These are phyloP conservation scores for Copidosoma floridanum DNA, from an alignment of 1,140 invertebrate genomes.

Conservation along the genomic window DNA sequence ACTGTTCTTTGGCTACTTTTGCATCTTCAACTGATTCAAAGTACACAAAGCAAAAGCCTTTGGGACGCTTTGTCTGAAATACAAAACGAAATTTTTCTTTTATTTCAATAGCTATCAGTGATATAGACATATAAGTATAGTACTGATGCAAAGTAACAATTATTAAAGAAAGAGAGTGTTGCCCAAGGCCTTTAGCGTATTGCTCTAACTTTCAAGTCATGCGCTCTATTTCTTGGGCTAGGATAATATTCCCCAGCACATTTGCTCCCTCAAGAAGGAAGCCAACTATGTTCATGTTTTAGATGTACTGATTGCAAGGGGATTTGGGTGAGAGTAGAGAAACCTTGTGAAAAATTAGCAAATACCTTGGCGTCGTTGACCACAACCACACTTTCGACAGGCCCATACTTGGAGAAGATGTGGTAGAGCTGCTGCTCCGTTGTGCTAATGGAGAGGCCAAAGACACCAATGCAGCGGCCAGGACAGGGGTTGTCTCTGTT, in stretches of 20 bases:
- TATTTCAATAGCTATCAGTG: no score
- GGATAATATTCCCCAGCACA: slow-evolving; percentile 41
- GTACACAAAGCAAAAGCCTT: slow-evolving; percentile 97
- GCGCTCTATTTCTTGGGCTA: slow-evolving; percentile 51
- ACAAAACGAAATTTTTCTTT: slow-evolving; percentile 5
- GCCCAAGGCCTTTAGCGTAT: slow-evolving; percentile 52
- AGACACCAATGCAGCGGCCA: slow-evolving; percentile 89
- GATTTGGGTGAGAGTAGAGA: slow-evolving; percentile 1
- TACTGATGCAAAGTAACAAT: background rate
- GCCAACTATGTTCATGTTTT: no score
- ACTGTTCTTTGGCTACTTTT: slow-evolving; percentile 89
- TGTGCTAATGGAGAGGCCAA: slow-evolving; percentile 90
- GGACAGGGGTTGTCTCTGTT: slow-evolving; percentile 80
- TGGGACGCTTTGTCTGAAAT: slow-evolving; percentile 80
- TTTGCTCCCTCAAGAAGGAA: no score
- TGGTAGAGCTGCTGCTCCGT: slow-evolving; percentile 91
- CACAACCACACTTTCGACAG: slow-evolving; percentile 89
- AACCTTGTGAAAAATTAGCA: slow-evolving; percentile 24
- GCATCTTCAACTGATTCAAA: slow-evolving; percentile 88
- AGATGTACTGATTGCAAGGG: no score
- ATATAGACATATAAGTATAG: no score
- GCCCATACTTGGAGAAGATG: slow-evolving; percentile 90
- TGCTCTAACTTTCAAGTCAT: slow-evolving; percentile 36
- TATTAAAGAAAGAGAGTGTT: slow-evolving; percentile 31
- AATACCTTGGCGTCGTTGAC: slow-evolving; percentile 92